These are phyloP conservation scores for Mizuhopecten yessoensis DNA, from an alignment of 1,140 invertebrate species.

Conservation along the genomic window DNA sequence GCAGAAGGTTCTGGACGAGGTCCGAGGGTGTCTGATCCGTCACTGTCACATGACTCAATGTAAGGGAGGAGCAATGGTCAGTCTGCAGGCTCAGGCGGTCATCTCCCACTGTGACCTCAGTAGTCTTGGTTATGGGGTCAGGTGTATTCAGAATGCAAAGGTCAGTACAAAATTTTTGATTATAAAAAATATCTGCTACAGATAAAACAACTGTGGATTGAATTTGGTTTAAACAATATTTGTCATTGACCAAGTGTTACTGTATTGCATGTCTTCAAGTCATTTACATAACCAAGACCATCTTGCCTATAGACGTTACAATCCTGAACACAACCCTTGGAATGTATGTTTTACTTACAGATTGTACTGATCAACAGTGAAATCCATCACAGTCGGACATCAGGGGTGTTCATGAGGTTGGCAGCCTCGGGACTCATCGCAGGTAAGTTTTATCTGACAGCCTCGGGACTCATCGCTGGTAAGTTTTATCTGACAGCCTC, in stretches of 20 bases:
- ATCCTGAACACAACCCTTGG: too few species aligned
- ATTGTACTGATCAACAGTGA: slow-evolving; percentile 77
- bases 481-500: too few species aligned
- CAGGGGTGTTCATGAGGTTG: slow-evolving; percentile 79
- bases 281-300: too few species aligned
- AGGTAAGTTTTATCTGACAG: slow-evolving; percentile 70
- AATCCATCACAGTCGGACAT: slow-evolving; percentile 77
- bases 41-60: slow-evolving; percentile 76
- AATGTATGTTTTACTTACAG: slow-evolving; percentile 64
- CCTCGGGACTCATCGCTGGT: slow-evolving; percentile 77
- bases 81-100: slow-evolving; percentile 75
- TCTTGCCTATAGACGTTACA: too few species aligned
- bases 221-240: not conserved
- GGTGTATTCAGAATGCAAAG: slow-evolving; percentile 76
- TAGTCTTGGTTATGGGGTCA: slow-evolving; percentile 75
- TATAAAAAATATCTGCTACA: too few species aligned
- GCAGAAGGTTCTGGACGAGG: slow-evolving; percentile 64
- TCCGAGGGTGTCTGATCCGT: slow-evolving; percentile 75
- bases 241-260: not conserved
- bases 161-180: slow-evolving; percentile 65
- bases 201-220: too few species aligned
- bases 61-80: slow-evolving; percentile 77
- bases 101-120: slow-evolving; percentile 77
- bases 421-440: slow-evolving; percentile 76
- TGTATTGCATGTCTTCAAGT: too few species aligned